Percentiles rank a stretch among this genome's conserved stretches.
Conservation (phyloP, 2,888 invertebrate genomes). For the Eupithecia insigniata region DNA sequence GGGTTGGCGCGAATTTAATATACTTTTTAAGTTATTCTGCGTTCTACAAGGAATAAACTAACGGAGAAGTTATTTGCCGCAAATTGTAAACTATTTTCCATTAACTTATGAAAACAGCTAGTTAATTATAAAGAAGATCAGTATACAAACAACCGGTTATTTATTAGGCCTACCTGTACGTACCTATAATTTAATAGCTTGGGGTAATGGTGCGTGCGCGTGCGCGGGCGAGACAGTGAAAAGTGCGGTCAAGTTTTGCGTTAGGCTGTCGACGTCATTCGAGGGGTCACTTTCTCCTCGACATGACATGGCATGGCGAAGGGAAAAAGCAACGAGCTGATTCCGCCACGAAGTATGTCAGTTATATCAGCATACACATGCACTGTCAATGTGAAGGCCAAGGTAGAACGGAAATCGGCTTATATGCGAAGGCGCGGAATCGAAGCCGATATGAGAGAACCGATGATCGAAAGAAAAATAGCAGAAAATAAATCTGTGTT, state of each 20-base stretch:
- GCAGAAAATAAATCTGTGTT: not conserved
- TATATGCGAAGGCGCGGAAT: slow-evolving; percentile 42
- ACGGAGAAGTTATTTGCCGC: no score
- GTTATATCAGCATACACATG: slow-evolving; percentile 34
- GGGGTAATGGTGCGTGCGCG: not conserved
- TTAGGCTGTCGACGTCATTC: slow-evolving; percentile 22
- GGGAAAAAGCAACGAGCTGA: slow-evolving; percentile 48
- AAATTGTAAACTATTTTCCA: no score
- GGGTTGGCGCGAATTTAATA: no score
- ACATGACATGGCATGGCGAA: slow-evolving; percentile 36
- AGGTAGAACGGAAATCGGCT: slow-evolving; percentile 61
- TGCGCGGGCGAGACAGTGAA: not conserved
- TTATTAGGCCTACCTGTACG: not conserved
- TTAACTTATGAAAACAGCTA: no score
- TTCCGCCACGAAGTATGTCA: slow-evolving; percentile 37
- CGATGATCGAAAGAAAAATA: not conserved
- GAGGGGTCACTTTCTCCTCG: slow-evolving; percentile 57
- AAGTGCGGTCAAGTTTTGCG: slow-evolving; percentile 19
- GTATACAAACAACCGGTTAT: not conserved
- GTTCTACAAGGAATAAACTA: no score
- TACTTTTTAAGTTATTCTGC: no score
- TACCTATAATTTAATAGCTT: not conserved
- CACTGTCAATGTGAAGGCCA: slow-evolving; percentile 75
- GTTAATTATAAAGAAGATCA: not conserved
- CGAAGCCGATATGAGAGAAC: not conserved